Percentiles rank a stretch among this genome's conserved stretches.
These are phyloP conservation scores for Caenorhabditis imperialis DNA, from an alignment of 2,888 invertebrate species.

Conservation along the genomic window DNA sequence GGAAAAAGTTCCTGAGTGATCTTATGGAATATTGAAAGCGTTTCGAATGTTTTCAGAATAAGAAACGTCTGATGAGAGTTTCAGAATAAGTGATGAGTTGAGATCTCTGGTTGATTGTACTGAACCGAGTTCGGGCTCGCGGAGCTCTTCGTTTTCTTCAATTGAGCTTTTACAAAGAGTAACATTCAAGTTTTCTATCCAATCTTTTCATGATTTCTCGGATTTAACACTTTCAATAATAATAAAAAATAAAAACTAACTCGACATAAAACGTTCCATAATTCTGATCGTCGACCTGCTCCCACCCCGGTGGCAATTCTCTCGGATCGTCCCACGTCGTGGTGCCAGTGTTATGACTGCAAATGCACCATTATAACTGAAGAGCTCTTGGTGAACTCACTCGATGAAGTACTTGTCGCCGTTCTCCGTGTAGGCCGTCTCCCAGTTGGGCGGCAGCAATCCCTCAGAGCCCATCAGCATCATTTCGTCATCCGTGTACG, in stretches of 20 bases:
- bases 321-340: constrained; percentile 98
- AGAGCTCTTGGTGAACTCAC: constrained; percentile 78
- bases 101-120: too few species aligned
- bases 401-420: constrained; percentile 98
- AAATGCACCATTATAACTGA: constrained; percentile 55
- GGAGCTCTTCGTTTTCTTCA: too few species aligned
- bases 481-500: constrained; percentile 57
- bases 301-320: constrained; percentile 96
- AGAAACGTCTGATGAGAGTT: too few species aligned
- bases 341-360: constrained; percentile 93
- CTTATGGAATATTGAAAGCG: too few species aligned
- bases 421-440: constrained; percentile 94
- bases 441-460: constrained; percentile 95
- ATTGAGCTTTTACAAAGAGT: too few species aligned
- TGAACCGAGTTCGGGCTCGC: too few species aligned
- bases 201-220: background rate
- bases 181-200: too few species aligned
- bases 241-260: constrained; percentile 77
- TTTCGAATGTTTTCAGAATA: too few species aligned
- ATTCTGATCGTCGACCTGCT: constrained; percentile 95
- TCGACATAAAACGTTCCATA: constrained; percentile 99
- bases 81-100: too few species aligned
- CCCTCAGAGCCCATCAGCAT: constrained; percentile 62
- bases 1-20: too few species aligned
- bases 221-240: background rate